These are phyloP conservation scores for Psittacula echo DNA, from an alignment of 2,797 vertebrate species.

Conservation along the genomic window DNA sequence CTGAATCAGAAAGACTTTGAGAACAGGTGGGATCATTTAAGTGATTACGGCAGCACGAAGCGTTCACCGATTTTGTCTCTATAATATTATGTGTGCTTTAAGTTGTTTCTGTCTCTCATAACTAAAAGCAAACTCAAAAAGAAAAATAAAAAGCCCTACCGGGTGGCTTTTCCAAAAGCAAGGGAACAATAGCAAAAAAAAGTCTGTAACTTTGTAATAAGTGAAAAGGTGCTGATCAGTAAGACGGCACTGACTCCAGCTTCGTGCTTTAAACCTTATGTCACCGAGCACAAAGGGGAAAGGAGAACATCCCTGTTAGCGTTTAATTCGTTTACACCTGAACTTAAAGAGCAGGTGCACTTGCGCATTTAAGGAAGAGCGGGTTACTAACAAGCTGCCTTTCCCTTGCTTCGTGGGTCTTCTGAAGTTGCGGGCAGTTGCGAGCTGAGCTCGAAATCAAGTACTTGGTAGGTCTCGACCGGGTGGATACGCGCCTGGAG, in stretches of 20 bases:
- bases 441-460: neutral
- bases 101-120: neutral
- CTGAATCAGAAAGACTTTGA: rapidly evolving
- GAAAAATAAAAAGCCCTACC: rapidly evolving
- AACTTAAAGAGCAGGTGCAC: too few species aligned
- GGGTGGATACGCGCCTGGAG: neutral
- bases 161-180: rapidly evolving
- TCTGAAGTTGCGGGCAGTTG: neutral
- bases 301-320: rapidly evolving
- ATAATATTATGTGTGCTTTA: rapidly evolving
- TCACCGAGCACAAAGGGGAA: rapidly evolving
- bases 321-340: rapidly evolving
- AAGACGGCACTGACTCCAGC: rapidly evolving
- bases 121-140: neutral
- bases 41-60: rapidly evolving
- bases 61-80: rapidly evolving
- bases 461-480: rapidly evolving
- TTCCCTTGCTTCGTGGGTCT: rapidly evolving
- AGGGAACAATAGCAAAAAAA: neutral
- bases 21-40: neutral
- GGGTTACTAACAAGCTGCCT: rapidly evolving
- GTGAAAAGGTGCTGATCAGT: rapidly evolving
- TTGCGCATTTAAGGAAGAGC: neutral
- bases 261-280: rapidly evolving
- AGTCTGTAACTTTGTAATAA: rapidly evolving